phyloP scores from a whole-genome alignment of 2,888 invertebrate species.

The Criorhina ranunculi region DNA sequence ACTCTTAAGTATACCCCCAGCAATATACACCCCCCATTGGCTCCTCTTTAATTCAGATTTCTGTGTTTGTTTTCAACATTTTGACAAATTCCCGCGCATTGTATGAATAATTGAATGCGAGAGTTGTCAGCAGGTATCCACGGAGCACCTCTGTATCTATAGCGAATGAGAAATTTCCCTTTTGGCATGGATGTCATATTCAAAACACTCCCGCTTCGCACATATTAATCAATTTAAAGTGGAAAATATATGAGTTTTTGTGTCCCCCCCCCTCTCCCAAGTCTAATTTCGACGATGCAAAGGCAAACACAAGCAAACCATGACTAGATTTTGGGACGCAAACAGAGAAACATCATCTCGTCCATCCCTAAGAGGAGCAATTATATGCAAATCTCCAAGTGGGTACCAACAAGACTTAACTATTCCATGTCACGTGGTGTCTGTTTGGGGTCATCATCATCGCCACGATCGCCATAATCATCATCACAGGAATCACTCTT shows the following conservation, averaged over 20 bases:
- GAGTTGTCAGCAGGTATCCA: conserved; percentile 42
- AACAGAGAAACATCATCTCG: neutral
- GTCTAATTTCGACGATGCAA: neutral
- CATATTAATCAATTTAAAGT: conserved; percentile 33
- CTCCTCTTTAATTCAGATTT: conserved; percentile 7
- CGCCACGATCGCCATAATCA: conserved; percentile 51
- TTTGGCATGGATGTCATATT: conserved; percentile 45
- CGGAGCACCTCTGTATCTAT: conserved; percentile 4
- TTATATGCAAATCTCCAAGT: conserved; percentile 12
- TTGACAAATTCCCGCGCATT: conserved; percentile 46
- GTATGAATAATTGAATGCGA: conserved; percentile 54
- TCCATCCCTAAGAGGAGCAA: neutral
- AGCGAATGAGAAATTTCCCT: conserved; percentile 22
- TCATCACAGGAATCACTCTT: conserved; percentile 48
- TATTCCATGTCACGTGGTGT: conserved; percentile 54
- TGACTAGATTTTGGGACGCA: neutral
- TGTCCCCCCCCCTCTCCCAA: neutral
- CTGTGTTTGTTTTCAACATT: conserved; percentile 42
- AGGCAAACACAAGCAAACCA: too few species aligned
- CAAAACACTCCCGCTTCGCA: neutral
- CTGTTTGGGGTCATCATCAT: conserved; percentile 44
- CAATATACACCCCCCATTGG: conserved; percentile 1
- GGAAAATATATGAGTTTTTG: conserved; percentile 16
- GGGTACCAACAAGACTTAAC: conserved; percentile 6
- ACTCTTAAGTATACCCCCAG: conserved; percentile 6